phyloP scores from a whole-genome alignment of 2,888 invertebrate genomes.

The Chymomyza procnemis region DNA sequence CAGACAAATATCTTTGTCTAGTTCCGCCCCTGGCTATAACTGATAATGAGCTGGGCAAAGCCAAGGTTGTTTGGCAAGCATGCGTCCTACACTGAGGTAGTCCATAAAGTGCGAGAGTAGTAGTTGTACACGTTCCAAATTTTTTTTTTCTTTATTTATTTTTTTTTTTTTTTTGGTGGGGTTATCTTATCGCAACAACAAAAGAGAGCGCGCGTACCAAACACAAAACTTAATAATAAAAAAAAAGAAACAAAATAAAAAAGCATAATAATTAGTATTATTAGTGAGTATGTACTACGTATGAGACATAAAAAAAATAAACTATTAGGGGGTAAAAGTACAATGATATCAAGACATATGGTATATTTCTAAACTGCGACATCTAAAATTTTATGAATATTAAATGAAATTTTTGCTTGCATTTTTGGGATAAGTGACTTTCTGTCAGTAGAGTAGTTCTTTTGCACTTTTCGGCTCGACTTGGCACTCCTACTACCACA shows the following conservation, averaged over 20 bases:
- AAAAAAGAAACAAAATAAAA: neutral
- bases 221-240: neutral
- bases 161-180: too few relatives aligned
- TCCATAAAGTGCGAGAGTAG: neutral
- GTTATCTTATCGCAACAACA: neutral
- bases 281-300: neutral
- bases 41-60: conserved; percentile 1
- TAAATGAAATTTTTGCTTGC: too few relatives aligned
- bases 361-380: conserved; percentile 11
- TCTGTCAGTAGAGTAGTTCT: too few relatives aligned
- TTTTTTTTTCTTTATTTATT: too few relatives aligned
- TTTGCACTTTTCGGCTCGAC: too few relatives aligned
- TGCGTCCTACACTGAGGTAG: neutral
- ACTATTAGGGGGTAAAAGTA: neutral
- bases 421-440: too few relatives aligned
- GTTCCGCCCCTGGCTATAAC: neutral
- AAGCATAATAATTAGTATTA: neutral
- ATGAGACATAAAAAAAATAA: neutral
- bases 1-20: too few relatives aligned
- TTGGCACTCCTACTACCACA: too few relatives aligned
- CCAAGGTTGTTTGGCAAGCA: neutral
- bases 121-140: neutral
- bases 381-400: too few relatives aligned
- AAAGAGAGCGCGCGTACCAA: neutral
- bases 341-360: neutral